Conservation (phyloP, 2,113 vertebrate species). For the Cyanistes caeruleus region DNA sequence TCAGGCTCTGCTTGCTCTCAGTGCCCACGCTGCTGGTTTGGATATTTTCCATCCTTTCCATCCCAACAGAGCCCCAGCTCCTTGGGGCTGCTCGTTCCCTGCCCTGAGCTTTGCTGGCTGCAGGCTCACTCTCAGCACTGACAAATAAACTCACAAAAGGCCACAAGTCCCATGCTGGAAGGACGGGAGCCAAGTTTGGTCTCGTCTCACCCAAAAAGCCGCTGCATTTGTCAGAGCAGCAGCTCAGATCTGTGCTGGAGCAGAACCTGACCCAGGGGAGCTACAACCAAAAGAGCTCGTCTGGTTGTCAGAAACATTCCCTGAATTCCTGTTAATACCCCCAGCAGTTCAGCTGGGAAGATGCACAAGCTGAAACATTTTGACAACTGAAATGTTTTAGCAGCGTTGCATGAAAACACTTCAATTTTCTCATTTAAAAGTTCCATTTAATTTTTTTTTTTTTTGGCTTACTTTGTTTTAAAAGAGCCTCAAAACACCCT, state of each 20-base stretch:
- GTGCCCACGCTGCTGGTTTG: not conserved
- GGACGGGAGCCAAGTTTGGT: not conserved
- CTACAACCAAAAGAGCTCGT: not conserved
- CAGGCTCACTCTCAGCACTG: not conserved
- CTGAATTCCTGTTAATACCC: not conserved
- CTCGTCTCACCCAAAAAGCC: not conserved
- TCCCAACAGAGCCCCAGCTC: not conserved
- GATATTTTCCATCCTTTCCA: not conserved
- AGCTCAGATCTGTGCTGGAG: not conserved
- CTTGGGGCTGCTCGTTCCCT: not conserved
- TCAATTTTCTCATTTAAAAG: constrained; percentile 15
- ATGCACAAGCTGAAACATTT: constrained; percentile 16
- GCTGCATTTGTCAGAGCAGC: not conserved
- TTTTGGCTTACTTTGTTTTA: not conserved
- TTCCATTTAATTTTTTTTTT: not conserved
- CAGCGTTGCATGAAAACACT: not conserved
- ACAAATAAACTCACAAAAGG: not conserved
- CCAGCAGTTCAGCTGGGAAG: not conserved
- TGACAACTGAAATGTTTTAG: constrained; percentile 20
- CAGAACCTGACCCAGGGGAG: not conserved
- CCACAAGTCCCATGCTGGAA: not conserved
- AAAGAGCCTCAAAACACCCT: not conserved
- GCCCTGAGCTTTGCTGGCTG: not conserved
- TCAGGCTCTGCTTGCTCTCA: not conserved
- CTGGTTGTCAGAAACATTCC: not conserved